A percentile compares a stretch with the other conserved stretches of the same genome.
phyloP scores from a whole-genome alignment of 2,797 vertebrate species.

The Chiloscyllium punctatum region DNA sequence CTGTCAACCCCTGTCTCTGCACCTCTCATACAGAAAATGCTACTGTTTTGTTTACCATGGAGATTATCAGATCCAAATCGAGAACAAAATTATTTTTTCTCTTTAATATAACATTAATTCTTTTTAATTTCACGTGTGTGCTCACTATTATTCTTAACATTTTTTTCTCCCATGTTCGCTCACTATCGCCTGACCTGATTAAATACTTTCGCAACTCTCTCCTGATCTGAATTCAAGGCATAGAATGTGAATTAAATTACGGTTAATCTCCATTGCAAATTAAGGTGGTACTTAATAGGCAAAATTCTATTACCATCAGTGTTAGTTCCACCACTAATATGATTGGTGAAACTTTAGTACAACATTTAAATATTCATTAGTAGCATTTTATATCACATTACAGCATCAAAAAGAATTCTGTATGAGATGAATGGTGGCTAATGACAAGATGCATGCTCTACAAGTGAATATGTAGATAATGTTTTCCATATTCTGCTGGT shows the following conservation, averaged over 20 bases:
- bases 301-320: conserved; percentile 27
- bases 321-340: conserved; percentile 11
- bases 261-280: conserved; percentile 30
- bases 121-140: too few species aligned
- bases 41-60: neutral
- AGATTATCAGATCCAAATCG: neutral
- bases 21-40: neutral
- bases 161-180: neutral
- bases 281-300: conserved; percentile 19
- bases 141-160: neutral
- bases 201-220: neutral
- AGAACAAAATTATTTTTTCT: neutral
- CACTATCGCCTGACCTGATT: conserved; percentile 4
- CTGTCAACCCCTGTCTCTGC: neutral
- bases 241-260: conserved; percentile 21
- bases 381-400: neutral
- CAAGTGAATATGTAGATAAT: neutral
- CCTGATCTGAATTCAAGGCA: neutral
- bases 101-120: neutral
- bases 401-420: neutral
- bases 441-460: neutral
- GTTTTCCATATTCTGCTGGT: neutral
- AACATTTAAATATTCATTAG: conserved; percentile 10
- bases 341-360: neutral
- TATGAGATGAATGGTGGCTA: neutral